Percentiles rank a stretch among this genome's conserved stretches.
These are phyloP conservation scores for Chymomyza costata DNA, from an alignment of 1,140 invertebrate genomes.

Conservation along the genomic window DNA sequence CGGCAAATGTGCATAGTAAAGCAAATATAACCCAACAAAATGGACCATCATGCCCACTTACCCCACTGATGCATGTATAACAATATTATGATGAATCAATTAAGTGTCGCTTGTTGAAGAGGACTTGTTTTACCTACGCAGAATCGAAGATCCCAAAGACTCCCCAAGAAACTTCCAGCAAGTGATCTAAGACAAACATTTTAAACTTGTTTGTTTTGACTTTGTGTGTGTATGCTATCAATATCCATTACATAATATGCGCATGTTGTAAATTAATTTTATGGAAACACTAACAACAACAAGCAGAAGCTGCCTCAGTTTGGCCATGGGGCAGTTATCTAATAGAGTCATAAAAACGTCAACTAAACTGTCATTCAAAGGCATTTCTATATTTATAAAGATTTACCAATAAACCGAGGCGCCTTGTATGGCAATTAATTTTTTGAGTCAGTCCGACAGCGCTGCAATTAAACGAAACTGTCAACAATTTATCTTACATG, in stretches of 20 bases:
- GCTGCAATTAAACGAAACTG: conserved; percentile 67
- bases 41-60: too few species aligned
- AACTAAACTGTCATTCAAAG: conserved; percentile 10
- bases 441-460: conserved; percentile 28
- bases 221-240: conserved; percentile 18
- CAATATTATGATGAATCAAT: too few species aligned
- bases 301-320: conserved; percentile 13
- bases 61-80: too few species aligned
- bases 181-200: too few species aligned
- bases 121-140: too few species aligned
- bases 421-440: conserved; percentile 63
- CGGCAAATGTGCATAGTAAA: too few species aligned
- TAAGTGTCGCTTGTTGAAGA: too few species aligned
- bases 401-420: conserved; percentile 28
- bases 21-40: too few species aligned
- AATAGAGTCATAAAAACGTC: conserved; percentile 61
- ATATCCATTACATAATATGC: conserved; percentile 64
- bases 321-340: conserved; percentile 46
- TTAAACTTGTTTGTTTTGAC: conserved; percentile 53
- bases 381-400: conserved; percentile 7
- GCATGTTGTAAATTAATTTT: conserved; percentile 52
- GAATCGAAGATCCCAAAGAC: too few species aligned
- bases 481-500: conserved; percentile 62
- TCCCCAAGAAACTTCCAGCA: too few species aligned
- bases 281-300: too few species aligned